Conservation (phyloP, 2,113 vertebrate species). For the Dunckerocampus dactyliophorus region DNA sequence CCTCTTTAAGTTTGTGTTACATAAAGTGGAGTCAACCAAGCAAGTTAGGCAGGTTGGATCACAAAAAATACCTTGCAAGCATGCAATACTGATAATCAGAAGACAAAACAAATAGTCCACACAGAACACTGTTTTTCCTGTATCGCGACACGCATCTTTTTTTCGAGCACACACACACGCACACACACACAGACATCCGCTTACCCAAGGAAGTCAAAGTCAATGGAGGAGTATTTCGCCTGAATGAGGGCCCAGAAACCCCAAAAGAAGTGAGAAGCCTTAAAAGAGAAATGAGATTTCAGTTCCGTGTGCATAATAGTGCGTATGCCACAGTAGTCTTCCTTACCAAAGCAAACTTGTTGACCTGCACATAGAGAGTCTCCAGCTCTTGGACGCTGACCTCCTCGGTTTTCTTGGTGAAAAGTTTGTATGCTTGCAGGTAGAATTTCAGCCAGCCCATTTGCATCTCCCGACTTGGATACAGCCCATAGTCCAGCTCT, state of each 20-base stretch:
- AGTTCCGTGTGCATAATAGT: not conserved
- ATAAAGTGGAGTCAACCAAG: too few relatives aligned
- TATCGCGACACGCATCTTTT: too few relatives aligned
- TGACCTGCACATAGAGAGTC: slow-evolving; percentile 90
- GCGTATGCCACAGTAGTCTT: not conserved
- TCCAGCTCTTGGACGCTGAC: slow-evolving; percentile 83
- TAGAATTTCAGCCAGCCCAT: slow-evolving; percentile 87
- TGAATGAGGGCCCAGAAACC: slow-evolving; percentile 97
- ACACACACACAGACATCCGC: slow-evolving; percentile 6
- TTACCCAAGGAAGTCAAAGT: slow-evolving; percentile 95
- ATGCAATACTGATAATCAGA: too few relatives aligned
- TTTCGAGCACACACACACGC: not conserved
- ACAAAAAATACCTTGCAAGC: not conserved
- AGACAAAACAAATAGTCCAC: too few relatives aligned
- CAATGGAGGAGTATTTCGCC: slow-evolving; percentile 91
- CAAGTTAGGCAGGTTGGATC: not conserved
- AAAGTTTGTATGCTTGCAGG: slow-evolving; percentile 83
- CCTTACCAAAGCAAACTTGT: slow-evolving; percentile 94
- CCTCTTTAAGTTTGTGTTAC: too few relatives aligned
- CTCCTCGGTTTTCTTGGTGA: slow-evolving; percentile 68
- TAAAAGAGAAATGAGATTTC: slow-evolving; percentile 21
- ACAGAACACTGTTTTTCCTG: too few relatives aligned
- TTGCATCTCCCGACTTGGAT: slow-evolving; percentile 82
- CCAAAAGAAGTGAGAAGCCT: slow-evolving; percentile 98
- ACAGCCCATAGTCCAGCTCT: slow-evolving; percentile 83